Base-by-base conservation (phyloP, 2,888 invertebrate species). In the Orthonevra nobilis region DNA sequence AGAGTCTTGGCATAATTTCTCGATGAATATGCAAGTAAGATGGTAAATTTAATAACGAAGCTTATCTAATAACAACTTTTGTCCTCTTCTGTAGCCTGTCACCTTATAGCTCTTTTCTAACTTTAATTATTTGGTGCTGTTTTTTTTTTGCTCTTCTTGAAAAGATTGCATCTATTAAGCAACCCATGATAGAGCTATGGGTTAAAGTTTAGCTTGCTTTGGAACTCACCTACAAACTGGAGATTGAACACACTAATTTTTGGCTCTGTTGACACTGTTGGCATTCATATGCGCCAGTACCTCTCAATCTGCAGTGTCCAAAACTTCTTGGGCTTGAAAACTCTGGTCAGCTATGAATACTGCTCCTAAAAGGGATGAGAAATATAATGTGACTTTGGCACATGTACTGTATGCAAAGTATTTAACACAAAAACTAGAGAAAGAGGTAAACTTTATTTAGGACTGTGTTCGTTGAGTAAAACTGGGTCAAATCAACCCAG, bases 161-260 rank as follows among this genome's bases (percentile, higher is more conserved):
- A 36, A 58, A 70, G 26, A 19, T 56, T n/a, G n/a, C n/a, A n/a
- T n/a, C n/a, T n/a, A n/a, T n/a, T n/a, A n/a, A n/a, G n/a, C n/a
- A n/a, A n/a, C n/a, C n/a, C n/a, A n/a, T n/a, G n/a, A n/a, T n/a
- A n/a, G n/a, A n/a, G n/a, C n/a, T n/a, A n/a, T n/a, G n/a, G n/a
- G n/a, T n/a, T n/a, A n/a, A n/a, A n/a, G n/a, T n/a, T n/a, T n/a
- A n/a, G n/a, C n/a, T n/a, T n/a, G 10, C 20, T n/a, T 19, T 20
- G n/a, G n/a, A n/a, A 91, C 95, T 93, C 88, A 96, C 96, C 96
- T 87, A 96, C 94, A 84, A 97, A 96, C 89, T 95, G 95, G 87
- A 97, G 93, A 87, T n/a, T 94, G 94, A 89, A 96, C 94, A 96
- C 95, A 90, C 96, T 96, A 92, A 96, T 95, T 92, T 97, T 97